These are phyloP conservation scores for Melospiza melodia DNA, from an alignment of 2,113 vertebrate genomes.

Conservation along the genomic window DNA sequence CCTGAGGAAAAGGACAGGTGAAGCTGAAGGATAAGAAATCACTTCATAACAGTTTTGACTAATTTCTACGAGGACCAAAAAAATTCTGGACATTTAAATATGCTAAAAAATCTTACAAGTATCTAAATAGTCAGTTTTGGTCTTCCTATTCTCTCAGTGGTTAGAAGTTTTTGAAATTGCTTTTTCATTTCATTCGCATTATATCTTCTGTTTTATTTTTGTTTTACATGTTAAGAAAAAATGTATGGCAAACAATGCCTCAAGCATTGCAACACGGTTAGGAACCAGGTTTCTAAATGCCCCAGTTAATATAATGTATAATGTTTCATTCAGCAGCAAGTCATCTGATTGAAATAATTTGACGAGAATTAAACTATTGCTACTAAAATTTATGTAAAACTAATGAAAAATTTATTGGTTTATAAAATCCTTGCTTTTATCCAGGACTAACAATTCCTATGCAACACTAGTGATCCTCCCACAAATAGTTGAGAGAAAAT, in stretches of 20 bases:
- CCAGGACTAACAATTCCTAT: conserved; percentile 76
- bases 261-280: background rate
- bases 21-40: background rate
- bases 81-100: background rate
- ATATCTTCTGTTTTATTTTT: conserved; percentile 30
- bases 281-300: conserved; percentile 40
- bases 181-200: background rate
- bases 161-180: background rate
- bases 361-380: conserved; percentile 76
- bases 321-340: conserved; percentile 21
- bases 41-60: background rate
- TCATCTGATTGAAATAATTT: conserved; percentile 71
- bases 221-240: conserved; percentile 36
- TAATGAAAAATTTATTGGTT: conserved; percentile 82
- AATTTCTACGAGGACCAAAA: background rate
- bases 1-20: background rate
- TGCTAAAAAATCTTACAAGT: background rate
- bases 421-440: conserved; percentile 78
- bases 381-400: conserved; percentile 74
- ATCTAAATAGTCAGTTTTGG: background rate
- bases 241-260: conserved; percentile 20
- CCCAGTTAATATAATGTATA: conserved; percentile 50
- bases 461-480: conserved; percentile 72
- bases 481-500: conserved; percentile 78
- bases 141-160: background rate